Percentiles rank a stretch among this genome's conserved stretches.
Evolutionary conservation across 2,113 vertebrate genomes (phyloP).

Genomic region (Sander lucioperca): DNA sequence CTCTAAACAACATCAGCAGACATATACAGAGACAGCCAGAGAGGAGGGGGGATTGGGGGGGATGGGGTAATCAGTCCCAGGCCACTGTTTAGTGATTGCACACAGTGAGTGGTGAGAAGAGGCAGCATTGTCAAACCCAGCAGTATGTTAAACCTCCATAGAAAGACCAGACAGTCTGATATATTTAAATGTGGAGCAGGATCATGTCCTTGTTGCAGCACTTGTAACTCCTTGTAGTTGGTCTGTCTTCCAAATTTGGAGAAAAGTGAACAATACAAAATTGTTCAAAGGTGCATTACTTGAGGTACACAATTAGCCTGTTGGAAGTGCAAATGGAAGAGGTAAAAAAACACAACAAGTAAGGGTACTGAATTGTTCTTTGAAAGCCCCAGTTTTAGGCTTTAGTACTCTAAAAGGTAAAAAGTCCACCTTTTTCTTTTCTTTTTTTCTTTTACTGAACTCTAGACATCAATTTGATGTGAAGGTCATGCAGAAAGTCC

Average conservation of each 20-base stretch:
- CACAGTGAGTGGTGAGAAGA: slow-evolving; percentile 63
- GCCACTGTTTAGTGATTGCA: slow-evolving; percentile 77
- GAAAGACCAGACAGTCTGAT: slow-evolving; percentile 9
- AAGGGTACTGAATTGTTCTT: slow-evolving; percentile 28
- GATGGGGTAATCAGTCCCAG: slow-evolving; percentile 76
- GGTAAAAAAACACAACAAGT: background rate
- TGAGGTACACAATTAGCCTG: background rate
- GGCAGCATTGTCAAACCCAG: slow-evolving; percentile 40
- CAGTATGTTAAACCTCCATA: slow-evolving; percentile 9
- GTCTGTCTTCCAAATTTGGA: background rate
- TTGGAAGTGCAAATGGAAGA: background rate
- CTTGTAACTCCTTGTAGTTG: background rate
- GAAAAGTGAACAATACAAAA: background rate
- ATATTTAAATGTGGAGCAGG: slow-evolving; percentile 17
- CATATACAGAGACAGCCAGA: slow-evolving; percentile 68
- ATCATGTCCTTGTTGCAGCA: background rate
- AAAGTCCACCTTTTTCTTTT: background rate
- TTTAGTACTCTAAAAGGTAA: slow-evolving; percentile 26
- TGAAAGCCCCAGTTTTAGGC: slow-evolving; percentile 14
- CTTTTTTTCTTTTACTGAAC: slow-evolving; percentile 28
- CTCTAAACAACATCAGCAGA: slow-evolving; percentile 75
- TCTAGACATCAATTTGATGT: slow-evolving; percentile 68
- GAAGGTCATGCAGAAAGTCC: slow-evolving; percentile 83
- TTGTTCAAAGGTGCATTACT: background rate
- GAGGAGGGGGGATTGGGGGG: slow-evolving; percentile 15